phyloP scores from a whole-genome alignment of 2,888 invertebrate species.

The Orthonevra nobilis region DNA sequence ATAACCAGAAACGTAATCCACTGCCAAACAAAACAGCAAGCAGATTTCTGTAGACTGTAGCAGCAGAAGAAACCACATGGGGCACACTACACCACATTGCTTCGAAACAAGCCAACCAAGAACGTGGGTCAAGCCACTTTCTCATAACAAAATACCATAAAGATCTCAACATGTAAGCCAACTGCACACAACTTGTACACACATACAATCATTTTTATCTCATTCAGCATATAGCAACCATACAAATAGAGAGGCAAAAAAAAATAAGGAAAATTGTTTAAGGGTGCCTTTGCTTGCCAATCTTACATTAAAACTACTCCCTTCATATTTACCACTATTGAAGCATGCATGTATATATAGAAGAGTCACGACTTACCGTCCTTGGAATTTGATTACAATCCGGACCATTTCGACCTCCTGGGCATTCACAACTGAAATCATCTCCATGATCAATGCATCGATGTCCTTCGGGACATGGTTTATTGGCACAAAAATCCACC shows the following conservation, averaged over 20 bases:
- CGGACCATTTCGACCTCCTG: constrained; percentile 85
- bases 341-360: not conserved
- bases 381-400: constrained; percentile 85
- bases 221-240: constrained; percentile 50
- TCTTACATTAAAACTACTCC: not conserved
- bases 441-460: constrained; percentile 88
- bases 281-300: constrained; percentile 2
- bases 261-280: constrained; percentile 3
- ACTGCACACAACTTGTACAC: constrained; percentile 31
- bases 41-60: constrained; percentile 15
- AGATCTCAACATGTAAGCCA: constrained; percentile 38
- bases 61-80: constrained; percentile 32
- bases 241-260: constrained; percentile 18
- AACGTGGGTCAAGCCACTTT: constrained; percentile 46
- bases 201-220: constrained; percentile 44
- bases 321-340: not conserved
- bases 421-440: constrained; percentile 88
- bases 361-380: constrained; percentile 82
- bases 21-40: constrained; percentile 38
- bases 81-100: constrained; percentile 11
- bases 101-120: constrained; percentile 16
- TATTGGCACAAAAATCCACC: constrained; percentile 86
- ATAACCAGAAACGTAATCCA: constrained; percentile 47
- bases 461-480: constrained; percentile 85
- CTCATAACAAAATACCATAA: constrained; percentile 53